phyloP scores from a whole-genome alignment of 2,797 vertebrate genomes.

The Threskiornis aethiopicus region DNA sequence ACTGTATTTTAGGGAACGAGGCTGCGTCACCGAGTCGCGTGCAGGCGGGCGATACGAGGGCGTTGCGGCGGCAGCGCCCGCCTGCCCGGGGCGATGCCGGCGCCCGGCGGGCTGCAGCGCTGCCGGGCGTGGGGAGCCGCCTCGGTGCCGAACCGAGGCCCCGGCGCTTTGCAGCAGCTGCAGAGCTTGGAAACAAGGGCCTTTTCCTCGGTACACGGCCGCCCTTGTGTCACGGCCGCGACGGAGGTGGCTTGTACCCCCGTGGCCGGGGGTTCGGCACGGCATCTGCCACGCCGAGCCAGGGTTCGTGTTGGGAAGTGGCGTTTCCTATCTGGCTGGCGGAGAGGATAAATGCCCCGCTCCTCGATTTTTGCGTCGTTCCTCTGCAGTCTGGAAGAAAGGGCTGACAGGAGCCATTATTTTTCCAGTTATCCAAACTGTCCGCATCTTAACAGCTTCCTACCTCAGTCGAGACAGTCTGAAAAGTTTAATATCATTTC shows the following conservation, averaged over 20 bases:
- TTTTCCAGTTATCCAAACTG: constrained; percentile 46
- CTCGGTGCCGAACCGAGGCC: accelerated
- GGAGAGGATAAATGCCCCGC: accelerated
- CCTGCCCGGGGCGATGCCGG: background rate
- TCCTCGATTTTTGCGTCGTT: background rate
- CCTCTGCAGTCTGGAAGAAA: background rate
- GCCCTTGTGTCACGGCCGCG: accelerated
- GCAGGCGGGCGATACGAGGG: accelerated
- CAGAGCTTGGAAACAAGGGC: background rate
- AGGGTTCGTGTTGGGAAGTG: accelerated
- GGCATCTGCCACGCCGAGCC: accelerated
- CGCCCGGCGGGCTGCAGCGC: background rate
- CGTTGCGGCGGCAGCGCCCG: accelerated
- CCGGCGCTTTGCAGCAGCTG: accelerated
- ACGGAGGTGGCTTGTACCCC: accelerated
- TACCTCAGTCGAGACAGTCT: constrained; percentile 70
- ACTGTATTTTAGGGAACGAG: background rate
- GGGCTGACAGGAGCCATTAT: constrained; percentile 33
- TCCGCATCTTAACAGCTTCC: constrained; percentile 63
- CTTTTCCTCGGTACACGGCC: accelerated
- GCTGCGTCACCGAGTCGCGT: no score
- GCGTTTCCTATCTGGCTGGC: accelerated
- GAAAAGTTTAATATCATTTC: constrained; percentile 79
- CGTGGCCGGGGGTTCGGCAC: accelerated
- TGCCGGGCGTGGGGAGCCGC: background rate